Conservation (phyloP, 1,140 invertebrate species). For the Drosophila erecta region DNA sequence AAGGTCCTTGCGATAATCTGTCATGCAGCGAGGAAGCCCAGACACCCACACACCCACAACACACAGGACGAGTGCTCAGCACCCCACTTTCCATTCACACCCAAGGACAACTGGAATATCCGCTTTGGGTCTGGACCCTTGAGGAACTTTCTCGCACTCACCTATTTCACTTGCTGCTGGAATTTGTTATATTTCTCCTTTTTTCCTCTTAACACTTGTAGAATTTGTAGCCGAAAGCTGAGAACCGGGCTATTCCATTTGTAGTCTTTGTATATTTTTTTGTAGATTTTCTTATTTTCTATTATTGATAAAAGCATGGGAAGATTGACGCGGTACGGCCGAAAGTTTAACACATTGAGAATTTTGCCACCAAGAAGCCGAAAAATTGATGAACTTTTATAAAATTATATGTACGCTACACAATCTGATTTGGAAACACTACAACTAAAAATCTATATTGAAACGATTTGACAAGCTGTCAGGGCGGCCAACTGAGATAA, state of each 20-base stretch:
- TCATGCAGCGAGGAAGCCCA: conserved; percentile 27
- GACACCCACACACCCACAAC: conserved; percentile 2
- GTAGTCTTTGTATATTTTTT: conserved; percentile 20
- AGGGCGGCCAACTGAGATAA: conserved; percentile 12
- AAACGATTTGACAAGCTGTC: conserved; percentile 34
- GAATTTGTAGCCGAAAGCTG: conserved; percentile 12
- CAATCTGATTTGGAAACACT: conserved; percentile 77
- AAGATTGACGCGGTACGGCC: conserved; percentile 68
- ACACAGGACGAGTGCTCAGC: no score
- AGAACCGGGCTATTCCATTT: conserved; percentile 8
- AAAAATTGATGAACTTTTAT: conserved; percentile 73
- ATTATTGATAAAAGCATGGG: conserved; percentile 36
- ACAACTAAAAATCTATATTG: conserved; percentile 52
- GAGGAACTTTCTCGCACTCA: conserved; percentile 46
- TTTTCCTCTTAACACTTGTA: conserved; percentile 3
- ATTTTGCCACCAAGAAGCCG: conserved; percentile 76
- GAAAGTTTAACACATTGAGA: conserved; percentile 74
- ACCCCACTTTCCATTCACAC: conserved; percentile 7
- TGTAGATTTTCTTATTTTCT: not conserved
- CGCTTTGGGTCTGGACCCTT: conserved; percentile 14
- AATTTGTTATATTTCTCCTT: conserved; percentile 20
- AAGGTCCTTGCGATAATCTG: conserved; percentile 53
- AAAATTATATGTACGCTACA: conserved; percentile 76
- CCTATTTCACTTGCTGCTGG: conserved; percentile 49
- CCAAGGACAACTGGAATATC: conserved; percentile 22